Evolutionary conservation across 2,888 invertebrate genomes (phyloP).

Genomic region (Bhutanitis thaidina): DNA sequence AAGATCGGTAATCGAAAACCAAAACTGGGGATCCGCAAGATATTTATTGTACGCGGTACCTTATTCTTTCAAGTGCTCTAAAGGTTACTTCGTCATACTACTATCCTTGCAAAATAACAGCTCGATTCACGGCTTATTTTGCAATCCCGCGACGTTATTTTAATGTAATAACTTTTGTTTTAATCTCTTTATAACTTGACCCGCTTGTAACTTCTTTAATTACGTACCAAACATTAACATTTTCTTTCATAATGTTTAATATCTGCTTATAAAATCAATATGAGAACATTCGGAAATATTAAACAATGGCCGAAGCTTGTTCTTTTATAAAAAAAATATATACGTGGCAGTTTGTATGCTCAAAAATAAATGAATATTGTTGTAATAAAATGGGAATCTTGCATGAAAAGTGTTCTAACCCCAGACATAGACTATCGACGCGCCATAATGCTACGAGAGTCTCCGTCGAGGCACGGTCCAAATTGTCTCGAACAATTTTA

Average conservation of each 20-base stretch:
- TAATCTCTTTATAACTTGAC: conserved; percentile 40
- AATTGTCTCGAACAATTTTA: not conserved
- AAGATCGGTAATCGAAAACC: conserved; percentile 35
- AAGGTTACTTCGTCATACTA: conserved; percentile 40
- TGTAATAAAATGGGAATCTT: no score
- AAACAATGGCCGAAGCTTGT: no score
- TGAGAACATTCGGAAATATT: no score
- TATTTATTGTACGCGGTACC: conserved; percentile 51
- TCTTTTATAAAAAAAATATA: no score
- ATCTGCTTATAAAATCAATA: no score
- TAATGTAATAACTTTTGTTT: conserved; percentile 38
- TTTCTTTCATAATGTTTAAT: conserved; percentile 33
- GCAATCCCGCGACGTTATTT: conserved; percentile 29
- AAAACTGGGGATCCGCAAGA: conserved; percentile 48
- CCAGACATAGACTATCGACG: no score
- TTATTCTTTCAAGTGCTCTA: conserved; percentile 36
- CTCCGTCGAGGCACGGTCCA: no score
- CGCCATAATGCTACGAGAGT: no score
- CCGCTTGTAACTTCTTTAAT: conserved; percentile 43
- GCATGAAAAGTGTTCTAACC: no score
- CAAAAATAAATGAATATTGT: no score
- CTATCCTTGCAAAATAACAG: conserved; percentile 37
- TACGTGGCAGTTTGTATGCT: no score
- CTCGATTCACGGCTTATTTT: conserved; percentile 39
- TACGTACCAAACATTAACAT: conserved; percentile 34